A percentile compares a stretch with the other conserved stretches of the same genome.
These are phyloP conservation scores for Phytoseiulus persimilis DNA, from an alignment of 2,888 invertebrate species.

Conservation along the genomic window DNA sequence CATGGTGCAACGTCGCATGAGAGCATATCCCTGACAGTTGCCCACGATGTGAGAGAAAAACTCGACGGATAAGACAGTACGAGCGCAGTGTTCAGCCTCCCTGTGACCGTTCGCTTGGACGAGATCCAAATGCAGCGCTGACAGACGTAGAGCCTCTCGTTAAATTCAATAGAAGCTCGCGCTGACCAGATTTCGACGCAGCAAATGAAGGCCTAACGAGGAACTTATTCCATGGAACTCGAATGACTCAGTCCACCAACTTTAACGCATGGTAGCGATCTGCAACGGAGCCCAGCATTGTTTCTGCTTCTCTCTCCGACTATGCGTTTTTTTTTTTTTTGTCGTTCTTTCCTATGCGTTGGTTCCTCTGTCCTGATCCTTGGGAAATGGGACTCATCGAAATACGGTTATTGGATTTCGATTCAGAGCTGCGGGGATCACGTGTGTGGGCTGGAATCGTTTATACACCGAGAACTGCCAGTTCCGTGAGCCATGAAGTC, in stretches of 20 bases:
- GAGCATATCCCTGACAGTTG: neutral
- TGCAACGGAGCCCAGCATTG: no score
- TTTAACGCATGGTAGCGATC: no score
- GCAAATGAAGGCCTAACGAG: neutral
- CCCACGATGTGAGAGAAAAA: neutral
- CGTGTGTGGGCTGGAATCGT: no score
- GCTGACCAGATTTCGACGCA: neutral
- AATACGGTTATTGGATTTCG: no score
- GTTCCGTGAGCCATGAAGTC: no score
- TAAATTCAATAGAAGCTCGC: neutral
- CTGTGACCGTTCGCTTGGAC: neutral
- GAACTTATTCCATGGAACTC: neutral
- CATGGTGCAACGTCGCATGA: neutral
- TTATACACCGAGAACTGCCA: no score
- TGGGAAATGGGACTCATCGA: no score
- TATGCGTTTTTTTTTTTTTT: no score
- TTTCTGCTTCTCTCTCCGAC: no score
- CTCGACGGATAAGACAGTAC: neutral
- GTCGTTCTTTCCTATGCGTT: no score
- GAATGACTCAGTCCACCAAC: neutral
- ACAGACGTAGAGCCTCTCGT: neutral
- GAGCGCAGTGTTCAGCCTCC: neutral
- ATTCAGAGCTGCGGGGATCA: no score
- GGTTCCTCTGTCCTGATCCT: no score
- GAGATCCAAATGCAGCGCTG: neutral